Base-by-base conservation (phyloP, 2,888 invertebrate genomes). In the Polyommatus icarus region DNA sequence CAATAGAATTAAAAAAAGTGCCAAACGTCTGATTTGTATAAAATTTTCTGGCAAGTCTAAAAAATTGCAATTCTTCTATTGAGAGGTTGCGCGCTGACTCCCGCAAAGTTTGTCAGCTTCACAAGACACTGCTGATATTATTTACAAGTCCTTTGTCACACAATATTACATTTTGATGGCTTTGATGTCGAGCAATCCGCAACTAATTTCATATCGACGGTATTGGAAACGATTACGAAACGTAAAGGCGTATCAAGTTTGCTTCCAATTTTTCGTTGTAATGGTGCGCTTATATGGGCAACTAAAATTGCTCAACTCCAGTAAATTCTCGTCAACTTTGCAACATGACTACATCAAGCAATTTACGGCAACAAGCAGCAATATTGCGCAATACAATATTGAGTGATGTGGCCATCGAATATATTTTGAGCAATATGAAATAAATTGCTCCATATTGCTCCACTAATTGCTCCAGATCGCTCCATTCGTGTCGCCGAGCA, bases 121-220 rank as follows among this genome's bases (percentile, higher is more conserved):
- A 71, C 71, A 36, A 71, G 71, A 61, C 61, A 61, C 18, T 71
- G 15, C 36, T 6, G 36, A 71, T 71, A 71, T 71, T 71, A 71
- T 71, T 71, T 71, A n/a, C 71, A n/a, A 71, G 71, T 71, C 36
- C 71, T 71, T 71, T 71, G 71, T 71, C 71, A 71, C n/a, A 36
- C 71, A 71, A 71, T 71, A 71, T 71, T n/a, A 71, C 18, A 36
- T 36, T n/a, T 32, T 36, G 32, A 36, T 71, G n/a, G 71, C 71
- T 71, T 71, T 71, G 36, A 71, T 36, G 71, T 36, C 24, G 36
- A 18, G 15, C 36, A 71, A 36, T 71, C 10, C n/a, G 15, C 18
- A 36, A n/a, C 71, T 36, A 71, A 71, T 32, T 71, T 15, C 18
- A 71, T 71, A 32, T 32, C 18, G 71, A 24, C 36, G 18, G 36